Base-by-base conservation (phyloP, 1,140 invertebrate genomes). In the Copidosoma floridanum region DNA sequence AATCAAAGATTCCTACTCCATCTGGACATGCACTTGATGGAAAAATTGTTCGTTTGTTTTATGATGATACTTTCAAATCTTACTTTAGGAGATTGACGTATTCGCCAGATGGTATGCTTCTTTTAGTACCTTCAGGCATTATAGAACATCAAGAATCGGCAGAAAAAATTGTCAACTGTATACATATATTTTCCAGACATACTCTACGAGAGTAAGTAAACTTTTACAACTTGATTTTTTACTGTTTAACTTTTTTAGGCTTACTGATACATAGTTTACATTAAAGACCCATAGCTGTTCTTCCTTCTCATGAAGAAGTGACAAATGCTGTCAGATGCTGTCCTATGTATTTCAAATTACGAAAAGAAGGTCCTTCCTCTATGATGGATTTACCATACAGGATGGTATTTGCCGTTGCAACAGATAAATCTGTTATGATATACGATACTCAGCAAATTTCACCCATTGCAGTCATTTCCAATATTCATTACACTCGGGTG, bases 61-160 rank as follows among this genome's bases (percentile, higher is more conserved):
- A 96, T 71, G 96, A 98, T 76, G 95, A 98, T 72, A 96, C 94
- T 1, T 85, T 98, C 44, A 91, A 94, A 73, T 94, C 95, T 2
- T 98, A 94, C 77, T 98, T 93, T 71, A 82, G 96, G 47, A 83
- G 97, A 47, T 72, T 98, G 3, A 84, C 86, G 21, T 98, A 95
- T 71, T 91, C 91, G 41, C 91, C 93, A 10, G 94, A 97, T 80
- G 97, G 95, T 8, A 84, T 89, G 69, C 79, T 98, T 26, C 78
- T 98, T 11, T 85, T 96, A 20, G 88, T 91, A 1, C 96, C 97
- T 0, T 86, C 89, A 5, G 93, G 92, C 1, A 83, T 88, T 52
- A 83, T 93, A 11, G 87, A 90, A 62, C 79, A 84, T 21, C 84
- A 86, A 68, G 82, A 83, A 59, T 79, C 84, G 4, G 72, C 69